A percentile compares a stretch with the other conserved stretches of the same genome.
These are phyloP conservation scores for cattle (Bos taurus) DNA, from an alignment of 2,113 vertebrate genomes.

Conservation along the genomic window DNA sequence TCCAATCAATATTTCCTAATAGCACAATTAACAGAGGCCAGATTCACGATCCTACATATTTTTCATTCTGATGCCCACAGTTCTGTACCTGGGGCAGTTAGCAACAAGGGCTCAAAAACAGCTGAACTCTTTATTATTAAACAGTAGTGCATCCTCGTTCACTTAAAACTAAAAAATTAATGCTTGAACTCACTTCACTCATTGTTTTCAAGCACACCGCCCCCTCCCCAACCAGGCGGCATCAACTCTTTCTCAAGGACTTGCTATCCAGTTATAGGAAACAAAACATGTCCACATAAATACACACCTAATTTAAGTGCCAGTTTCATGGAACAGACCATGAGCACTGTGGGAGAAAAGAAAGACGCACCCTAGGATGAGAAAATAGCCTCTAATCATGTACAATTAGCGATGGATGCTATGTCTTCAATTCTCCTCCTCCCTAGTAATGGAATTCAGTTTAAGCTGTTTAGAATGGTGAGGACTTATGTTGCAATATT, in stretches of 20 bases:
- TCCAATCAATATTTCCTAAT: background rate
- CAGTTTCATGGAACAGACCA: background rate
- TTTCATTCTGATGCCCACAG: background rate
- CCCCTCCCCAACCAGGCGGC: background rate
- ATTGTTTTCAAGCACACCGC: background rate
- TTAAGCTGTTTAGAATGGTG: constrained; percentile 7
- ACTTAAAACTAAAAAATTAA: background rate
- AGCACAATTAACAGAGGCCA: background rate
- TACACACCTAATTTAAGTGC: background rate
- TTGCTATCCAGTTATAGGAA: background rate
- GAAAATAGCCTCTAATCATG: background rate
- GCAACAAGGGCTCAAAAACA: background rate
- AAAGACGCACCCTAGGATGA: background rate
- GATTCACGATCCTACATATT: background rate
- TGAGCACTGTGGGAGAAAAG: background rate
- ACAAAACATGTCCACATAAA: background rate
- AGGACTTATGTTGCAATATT: background rate
- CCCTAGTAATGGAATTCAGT: background rate
- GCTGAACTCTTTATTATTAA: background rate
- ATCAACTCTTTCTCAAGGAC: background rate
- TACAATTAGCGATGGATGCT: background rate
- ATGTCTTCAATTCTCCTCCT: background rate
- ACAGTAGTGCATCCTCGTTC: background rate
- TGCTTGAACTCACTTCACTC: background rate
- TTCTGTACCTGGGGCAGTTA: background rate